phyloP scores from a whole-genome alignment of 2,113 vertebrate genomes.

The Scomber colias region DNA sequence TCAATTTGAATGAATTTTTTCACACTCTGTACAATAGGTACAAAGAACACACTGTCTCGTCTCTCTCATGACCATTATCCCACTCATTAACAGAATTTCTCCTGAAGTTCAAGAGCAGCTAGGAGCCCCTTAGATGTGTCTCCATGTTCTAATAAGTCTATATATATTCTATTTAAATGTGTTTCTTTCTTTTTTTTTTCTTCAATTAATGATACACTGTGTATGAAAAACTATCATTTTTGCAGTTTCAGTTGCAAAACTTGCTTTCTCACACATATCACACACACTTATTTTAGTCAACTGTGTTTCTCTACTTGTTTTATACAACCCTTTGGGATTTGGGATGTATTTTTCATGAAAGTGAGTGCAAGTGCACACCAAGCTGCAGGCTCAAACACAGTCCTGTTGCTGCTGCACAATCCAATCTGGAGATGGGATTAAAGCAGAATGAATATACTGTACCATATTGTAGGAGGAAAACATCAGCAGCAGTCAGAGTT shows the following conservation, averaged over 20 bases:
- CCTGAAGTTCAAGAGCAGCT: slow-evolving; percentile 43
- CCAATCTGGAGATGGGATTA: slow-evolving; percentile 14
- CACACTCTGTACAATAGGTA: neutral
- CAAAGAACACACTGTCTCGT: slow-evolving; percentile 24
- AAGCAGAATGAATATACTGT: neutral
- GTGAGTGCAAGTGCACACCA: neutral
- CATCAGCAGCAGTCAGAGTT: too few species aligned
- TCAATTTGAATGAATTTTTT: slow-evolving; percentile 13
- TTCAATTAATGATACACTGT: neutral
- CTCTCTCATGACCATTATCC: slow-evolving; percentile 29
- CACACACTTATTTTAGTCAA: neutral
- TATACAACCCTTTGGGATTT: too few species aligned
- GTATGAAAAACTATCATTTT: neutral
- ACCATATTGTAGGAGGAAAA: too few species aligned
- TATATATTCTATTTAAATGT: slow-evolving; percentile 5
- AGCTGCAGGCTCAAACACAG: neutral
- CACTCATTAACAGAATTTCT: slow-evolving; percentile 47
- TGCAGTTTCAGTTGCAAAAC: neutral
- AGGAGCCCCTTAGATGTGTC: slow-evolving; percentile 26
- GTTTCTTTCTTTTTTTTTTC: neutral
- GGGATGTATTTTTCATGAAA: neutral
- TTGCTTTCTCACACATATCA: neutral
- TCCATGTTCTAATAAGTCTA: slow-evolving; percentile 28
- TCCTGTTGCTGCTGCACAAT: neutral
- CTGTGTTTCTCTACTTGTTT: neutral